A percentile compares a stretch with the other conserved stretches of the same genome.
phyloP scores from a whole-genome alignment of 1,140 invertebrate genomes.

The Drosophila nebulosa region DNA sequence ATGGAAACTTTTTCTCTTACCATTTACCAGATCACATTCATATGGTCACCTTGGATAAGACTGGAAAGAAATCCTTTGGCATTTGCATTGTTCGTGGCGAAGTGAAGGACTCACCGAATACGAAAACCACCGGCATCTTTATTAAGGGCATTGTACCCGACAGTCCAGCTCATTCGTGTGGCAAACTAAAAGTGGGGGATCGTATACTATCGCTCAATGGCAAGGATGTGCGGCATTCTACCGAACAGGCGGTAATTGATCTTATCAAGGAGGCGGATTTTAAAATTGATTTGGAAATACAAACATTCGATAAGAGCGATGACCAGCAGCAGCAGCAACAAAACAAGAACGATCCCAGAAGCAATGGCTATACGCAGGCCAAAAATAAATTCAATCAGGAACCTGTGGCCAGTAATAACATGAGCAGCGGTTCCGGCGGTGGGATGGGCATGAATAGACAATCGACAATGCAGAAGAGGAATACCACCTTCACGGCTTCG shows the following conservation, averaged over 20 bases:
- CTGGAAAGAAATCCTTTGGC: constrained; percentile 85
- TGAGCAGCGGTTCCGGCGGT: constrained; percentile 21
- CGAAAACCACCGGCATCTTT: constrained; percentile 94
- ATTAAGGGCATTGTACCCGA: constrained; percentile 97
- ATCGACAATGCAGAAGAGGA: constrained; percentile 46
- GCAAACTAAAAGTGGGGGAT: constrained; percentile 94
- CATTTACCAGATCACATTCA: constrained; percentile 57
- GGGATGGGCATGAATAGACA: constrained; percentile 34
- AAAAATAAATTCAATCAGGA: constrained; percentile 73
- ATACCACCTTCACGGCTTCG: constrained; percentile 60
- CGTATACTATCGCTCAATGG: constrained; percentile 96
- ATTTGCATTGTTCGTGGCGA: constrained; percentile 99
- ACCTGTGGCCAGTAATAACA: constrained; percentile 40
- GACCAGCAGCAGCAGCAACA: constrained; percentile 28
- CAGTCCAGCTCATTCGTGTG: constrained; percentile 95
- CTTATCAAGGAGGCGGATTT: constrained; percentile 95
- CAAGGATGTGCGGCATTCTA: constrained; percentile 92
- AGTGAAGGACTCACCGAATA: constrained; percentile 81
- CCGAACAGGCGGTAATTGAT: constrained; percentile 97
- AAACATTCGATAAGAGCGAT: constrained; percentile 86
- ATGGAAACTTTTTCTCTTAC: neutral
- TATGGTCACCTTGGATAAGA: constrained; percentile 76
- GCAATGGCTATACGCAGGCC: constrained; percentile 71
- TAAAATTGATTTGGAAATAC: constrained; percentile 94
- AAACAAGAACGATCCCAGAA: constrained; percentile 49